A percentile compares a stretch with the other conserved stretches of the same genome.
phyloP scores from a whole-genome alignment of 2,888 invertebrate genomes.

The Metopia argyrocephala region DNA sequence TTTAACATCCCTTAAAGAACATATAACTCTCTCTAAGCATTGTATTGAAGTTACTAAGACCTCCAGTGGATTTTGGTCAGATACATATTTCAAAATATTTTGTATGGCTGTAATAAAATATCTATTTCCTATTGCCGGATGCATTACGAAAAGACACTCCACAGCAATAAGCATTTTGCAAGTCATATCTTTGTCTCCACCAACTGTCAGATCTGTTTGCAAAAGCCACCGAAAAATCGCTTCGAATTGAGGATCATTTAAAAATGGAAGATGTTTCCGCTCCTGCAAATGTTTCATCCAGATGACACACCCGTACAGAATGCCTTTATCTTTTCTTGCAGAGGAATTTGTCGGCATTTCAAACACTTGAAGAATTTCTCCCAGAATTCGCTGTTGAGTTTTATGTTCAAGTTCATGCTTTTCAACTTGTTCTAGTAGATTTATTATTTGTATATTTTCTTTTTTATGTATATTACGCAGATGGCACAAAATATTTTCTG shows the following conservation, averaged over 20 bases:
- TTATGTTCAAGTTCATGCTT: slow-evolving; percentile 39
- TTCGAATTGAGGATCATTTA: slow-evolving; percentile 33
- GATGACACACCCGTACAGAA: slow-evolving; percentile 28
- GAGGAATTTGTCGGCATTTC: neutral
- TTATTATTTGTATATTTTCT: slow-evolving; percentile 28
- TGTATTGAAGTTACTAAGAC: slow-evolving; percentile 31
- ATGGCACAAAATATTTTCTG: slow-evolving; percentile 33
- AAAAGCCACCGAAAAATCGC: slow-evolving; percentile 30
- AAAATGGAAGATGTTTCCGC: slow-evolving; percentile 36
- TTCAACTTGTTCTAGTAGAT: slow-evolving; percentile 37
- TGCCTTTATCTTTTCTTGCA: neutral
- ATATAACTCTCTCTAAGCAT: slow-evolving; percentile 36
- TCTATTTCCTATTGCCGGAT: slow-evolving; percentile 12
- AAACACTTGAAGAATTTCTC: slow-evolving; percentile 35
- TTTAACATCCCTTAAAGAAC: slow-evolving; percentile 16
- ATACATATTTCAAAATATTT: slow-evolving; percentile 10
- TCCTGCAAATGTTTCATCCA: slow-evolving; percentile 48
- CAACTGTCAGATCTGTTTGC: neutral
- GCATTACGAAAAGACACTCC: slow-evolving; percentile 1
- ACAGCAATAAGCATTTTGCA: slow-evolving; percentile 15
- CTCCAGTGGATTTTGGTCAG: neutral
- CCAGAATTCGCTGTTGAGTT: slow-evolving; percentile 34
- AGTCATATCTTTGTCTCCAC: neutral
- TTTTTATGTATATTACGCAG: slow-evolving; percentile 42
- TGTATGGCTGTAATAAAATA: neutral